Evolutionary conservation across 1,140 invertebrate genomes (phyloP).

Genomic region (Drosophila lini): DNA sequence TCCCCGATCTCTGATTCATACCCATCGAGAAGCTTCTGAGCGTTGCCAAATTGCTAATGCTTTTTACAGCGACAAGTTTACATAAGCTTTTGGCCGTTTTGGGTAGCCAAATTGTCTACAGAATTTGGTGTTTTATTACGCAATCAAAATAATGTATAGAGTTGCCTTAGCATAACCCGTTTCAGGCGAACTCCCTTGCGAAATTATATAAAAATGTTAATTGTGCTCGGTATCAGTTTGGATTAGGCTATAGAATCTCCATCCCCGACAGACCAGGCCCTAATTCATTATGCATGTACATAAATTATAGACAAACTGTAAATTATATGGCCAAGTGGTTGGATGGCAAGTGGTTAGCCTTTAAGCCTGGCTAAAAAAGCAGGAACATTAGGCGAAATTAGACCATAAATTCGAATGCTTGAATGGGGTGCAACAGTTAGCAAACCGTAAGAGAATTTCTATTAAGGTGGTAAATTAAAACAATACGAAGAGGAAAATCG

Average conservation of each 20-base stretch:
- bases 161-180: conserved; percentile 29
- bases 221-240: conserved; percentile 50
- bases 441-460: neutral
- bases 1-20: conserved; percentile 20
- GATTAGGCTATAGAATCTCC: conserved; percentile 45
- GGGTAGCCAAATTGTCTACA: conserved; percentile 25
- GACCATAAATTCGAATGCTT: neutral
- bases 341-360: conserved; percentile 50
- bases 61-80: conserved; percentile 18
- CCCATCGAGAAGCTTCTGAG: conserved; percentile 21
- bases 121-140: conserved; percentile 50
- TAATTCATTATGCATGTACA: conserved; percentile 69
- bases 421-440: neutral
- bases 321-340: conserved; percentile 63
- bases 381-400: conserved; percentile 21
- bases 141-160: conserved; percentile 34
- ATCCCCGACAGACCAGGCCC: conserved; percentile 12
- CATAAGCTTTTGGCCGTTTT: conserved; percentile 26
- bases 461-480: neutral
- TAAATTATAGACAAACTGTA: conserved; percentile 67
- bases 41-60: conserved; percentile 16
- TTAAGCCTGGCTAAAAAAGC: conserved; percentile 29
- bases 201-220: conserved; percentile 77
- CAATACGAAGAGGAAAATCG: too few relatives aligned
- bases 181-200: conserved; percentile 24